A percentile compares a stretch with the other conserved stretches of the same genome.
Evolutionary conservation across 2,888 invertebrate genomes (phyloP).

Genomic region (Cataglyphis albicans): DNA sequence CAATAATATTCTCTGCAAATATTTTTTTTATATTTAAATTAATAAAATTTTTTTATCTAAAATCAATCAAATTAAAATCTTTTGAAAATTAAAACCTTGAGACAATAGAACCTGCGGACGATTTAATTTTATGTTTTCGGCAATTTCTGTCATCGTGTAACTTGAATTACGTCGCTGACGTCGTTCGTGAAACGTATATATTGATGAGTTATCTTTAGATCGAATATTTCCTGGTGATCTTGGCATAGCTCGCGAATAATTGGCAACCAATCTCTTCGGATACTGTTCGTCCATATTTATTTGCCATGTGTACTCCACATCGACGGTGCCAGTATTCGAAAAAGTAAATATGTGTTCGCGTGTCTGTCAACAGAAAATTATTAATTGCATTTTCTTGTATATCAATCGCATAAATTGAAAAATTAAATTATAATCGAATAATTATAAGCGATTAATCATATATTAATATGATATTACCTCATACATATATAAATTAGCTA

Average conservation of each 20-base stretch:
- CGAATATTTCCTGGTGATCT: neutral
- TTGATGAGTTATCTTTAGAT: neutral
- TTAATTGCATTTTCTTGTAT: neutral
- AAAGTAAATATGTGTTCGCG: slow-evolving; percentile 71
- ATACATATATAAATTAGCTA: too few relatives aligned
- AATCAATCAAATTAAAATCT: neutral
- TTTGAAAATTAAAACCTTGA: slow-evolving; percentile 7
- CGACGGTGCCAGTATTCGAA: slow-evolving; percentile 76
- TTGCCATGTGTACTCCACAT: slow-evolving; percentile 76
- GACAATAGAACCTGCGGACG: neutral
- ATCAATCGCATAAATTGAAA: slow-evolving; percentile 1
- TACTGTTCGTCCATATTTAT: slow-evolving; percentile 78
- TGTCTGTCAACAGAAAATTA: slow-evolving; percentile 66
- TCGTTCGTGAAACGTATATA: neutral
- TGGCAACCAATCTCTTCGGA: slow-evolving; percentile 66
- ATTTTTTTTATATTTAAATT: neutral
- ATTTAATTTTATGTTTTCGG: neutral
- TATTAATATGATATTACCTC: neutral
- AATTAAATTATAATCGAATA: neutral
- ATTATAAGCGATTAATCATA: neutral
- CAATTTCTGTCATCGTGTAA: neutral
- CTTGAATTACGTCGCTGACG: slow-evolving; percentile 8
- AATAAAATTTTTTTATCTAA: neutral
- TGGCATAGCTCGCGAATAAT: slow-evolving; percentile 19
- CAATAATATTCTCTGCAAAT: neutral